These are phyloP conservation scores for Aethina tumida DNA, from an alignment of 1,140 invertebrate species.

Conservation along the genomic window DNA sequence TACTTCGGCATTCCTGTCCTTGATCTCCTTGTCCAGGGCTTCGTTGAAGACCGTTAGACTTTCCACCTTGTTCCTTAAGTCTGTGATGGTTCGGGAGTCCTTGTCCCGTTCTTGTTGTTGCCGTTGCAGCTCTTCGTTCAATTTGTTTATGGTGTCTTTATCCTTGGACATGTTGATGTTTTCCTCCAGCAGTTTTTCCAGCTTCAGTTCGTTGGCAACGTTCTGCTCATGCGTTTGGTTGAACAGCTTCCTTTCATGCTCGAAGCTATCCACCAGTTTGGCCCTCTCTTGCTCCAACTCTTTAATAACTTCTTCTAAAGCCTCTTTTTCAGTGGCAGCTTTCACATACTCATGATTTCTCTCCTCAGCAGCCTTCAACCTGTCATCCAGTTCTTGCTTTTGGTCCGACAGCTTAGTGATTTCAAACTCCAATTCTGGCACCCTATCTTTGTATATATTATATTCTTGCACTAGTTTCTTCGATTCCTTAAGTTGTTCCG, in stretches of 20 bases:
- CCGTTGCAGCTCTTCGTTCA: not conserved
- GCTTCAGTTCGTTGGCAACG: slow-evolving; percentile 12
- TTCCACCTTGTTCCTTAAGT: slow-evolving; percentile 1
- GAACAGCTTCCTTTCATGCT: slow-evolving; percentile 13
- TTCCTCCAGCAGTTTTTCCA: slow-evolving; percentile 11
- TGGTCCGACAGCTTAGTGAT: too few relatives aligned
- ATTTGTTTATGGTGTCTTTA: slow-evolving; percentile 1
- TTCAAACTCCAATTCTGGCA: too few relatives aligned
- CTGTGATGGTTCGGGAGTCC: not conserved
- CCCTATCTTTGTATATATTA: too few relatives aligned
- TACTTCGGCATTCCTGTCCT: slow-evolving; percentile 9
- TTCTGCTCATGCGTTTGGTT: slow-evolving; percentile 14
- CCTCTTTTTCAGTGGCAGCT: slow-evolving; percentile 20
- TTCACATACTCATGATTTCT: slow-evolving; percentile 16
- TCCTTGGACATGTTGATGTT: slow-evolving; percentile 16
- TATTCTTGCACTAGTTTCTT: slow-evolving; percentile 2
- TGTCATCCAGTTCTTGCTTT: too few relatives aligned
- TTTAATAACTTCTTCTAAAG: slow-evolving; percentile 15
- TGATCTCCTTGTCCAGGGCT: slow-evolving; percentile 3
- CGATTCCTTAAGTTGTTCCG: slow-evolving; percentile 3
- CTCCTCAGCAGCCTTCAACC: slow-evolving; percentile 23
- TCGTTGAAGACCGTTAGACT: slow-evolving; percentile 3
- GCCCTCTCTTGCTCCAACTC: slow-evolving; percentile 17
- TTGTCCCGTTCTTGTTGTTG: not conserved
- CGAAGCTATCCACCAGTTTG: slow-evolving; percentile 14